phyloP scores from a whole-genome alignment of 2,797 vertebrate species.

The Liparis tanakae region DNA sequence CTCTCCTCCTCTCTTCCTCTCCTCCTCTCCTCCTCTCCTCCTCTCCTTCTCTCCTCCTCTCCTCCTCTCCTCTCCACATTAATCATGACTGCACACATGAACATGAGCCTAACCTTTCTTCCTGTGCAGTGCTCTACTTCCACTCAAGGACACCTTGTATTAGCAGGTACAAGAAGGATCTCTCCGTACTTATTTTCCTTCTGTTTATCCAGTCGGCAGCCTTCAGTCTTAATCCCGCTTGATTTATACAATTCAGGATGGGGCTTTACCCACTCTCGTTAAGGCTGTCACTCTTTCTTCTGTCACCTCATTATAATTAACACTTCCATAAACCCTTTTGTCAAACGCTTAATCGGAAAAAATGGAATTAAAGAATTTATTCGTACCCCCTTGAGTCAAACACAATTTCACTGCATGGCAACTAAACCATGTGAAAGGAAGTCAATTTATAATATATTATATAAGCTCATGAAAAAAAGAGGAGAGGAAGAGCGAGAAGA shows the following conservation, averaged over 20 bases:
- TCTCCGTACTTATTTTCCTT: slow-evolving; percentile 31
- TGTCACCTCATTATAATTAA: slow-evolving; percentile 61
- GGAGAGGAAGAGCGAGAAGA: slow-evolving; percentile 17
- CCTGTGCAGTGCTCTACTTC: slow-evolving; percentile 60
- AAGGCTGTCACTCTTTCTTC: slow-evolving; percentile 53
- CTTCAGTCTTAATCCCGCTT: slow-evolving; percentile 44
- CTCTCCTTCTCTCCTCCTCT: slow-evolving; percentile 17
- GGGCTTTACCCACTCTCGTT: slow-evolving; percentile 45
- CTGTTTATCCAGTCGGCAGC: slow-evolving; percentile 37
- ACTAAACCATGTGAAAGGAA: slow-evolving; percentile 40
- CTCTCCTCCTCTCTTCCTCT: slow-evolving; percentile 24
- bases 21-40: slow-evolving; percentile 19
- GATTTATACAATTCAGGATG: slow-evolving; percentile 35
- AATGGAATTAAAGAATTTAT: slow-evolving; percentile 52
- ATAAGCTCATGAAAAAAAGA: slow-evolving; percentile 30
- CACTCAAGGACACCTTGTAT: slow-evolving; percentile 69
- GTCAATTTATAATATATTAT: slow-evolving; percentile 32
- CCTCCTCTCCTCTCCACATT: slow-evolving; percentile 55
- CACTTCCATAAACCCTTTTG: slow-evolving; percentile 61
- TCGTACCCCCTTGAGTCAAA: slow-evolving; percentile 49
- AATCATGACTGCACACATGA: slow-evolving; percentile 70
- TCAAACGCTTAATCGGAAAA: slow-evolving; percentile 52
- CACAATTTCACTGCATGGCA: slow-evolving; percentile 48
- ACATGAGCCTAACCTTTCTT: slow-evolving; percentile 70
- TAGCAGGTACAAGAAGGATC: slow-evolving; percentile 29